Evolutionary conservation across 2,797 vertebrate genomes (phyloP).

Genomic region (Poeciliopsis paucimaculata): DNA sequence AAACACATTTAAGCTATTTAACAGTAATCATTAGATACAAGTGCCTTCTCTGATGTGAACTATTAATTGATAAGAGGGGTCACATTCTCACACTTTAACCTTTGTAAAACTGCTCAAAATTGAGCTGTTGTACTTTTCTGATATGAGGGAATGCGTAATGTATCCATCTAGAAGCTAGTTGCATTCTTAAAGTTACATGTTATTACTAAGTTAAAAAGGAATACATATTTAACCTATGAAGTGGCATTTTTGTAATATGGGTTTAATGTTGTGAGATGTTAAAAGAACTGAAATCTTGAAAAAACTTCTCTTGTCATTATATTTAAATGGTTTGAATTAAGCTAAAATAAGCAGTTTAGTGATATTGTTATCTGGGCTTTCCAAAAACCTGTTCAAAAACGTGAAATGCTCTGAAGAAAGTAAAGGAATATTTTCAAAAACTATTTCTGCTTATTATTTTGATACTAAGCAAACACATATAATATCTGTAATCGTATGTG

Average conservation of each 20-base stretch:
- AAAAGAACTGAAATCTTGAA: not conserved
- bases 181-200: not conserved
- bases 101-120: constrained; percentile 65
- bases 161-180: not conserved
- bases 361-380: not conserved
- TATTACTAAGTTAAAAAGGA: constrained; percentile 7
- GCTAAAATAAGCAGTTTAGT: not conserved
- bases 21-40: constrained; percentile 74
- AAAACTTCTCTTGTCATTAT: not conserved
- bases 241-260: not conserved
- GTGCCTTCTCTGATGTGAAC: constrained; percentile 68
- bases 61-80: constrained; percentile 71
- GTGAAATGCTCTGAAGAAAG: not conserved
- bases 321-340: not conserved
- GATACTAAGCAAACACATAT: not conserved
- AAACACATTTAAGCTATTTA: constrained; percentile 78
- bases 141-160: not conserved
- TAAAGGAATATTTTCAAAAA: not conserved
- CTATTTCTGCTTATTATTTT: not conserved
- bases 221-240: not conserved
- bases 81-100: constrained; percentile 66
- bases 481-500: not conserved
- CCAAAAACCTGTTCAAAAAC: not conserved
- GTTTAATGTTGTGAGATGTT: not conserved
- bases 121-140: constrained; percentile 46